Percentiles rank a stretch among this genome's conserved stretches.
These are phyloP conservation scores for Balanococcus diminutus DNA, from an alignment of 2,888 invertebrate genomes.

Conservation along the genomic window DNA sequence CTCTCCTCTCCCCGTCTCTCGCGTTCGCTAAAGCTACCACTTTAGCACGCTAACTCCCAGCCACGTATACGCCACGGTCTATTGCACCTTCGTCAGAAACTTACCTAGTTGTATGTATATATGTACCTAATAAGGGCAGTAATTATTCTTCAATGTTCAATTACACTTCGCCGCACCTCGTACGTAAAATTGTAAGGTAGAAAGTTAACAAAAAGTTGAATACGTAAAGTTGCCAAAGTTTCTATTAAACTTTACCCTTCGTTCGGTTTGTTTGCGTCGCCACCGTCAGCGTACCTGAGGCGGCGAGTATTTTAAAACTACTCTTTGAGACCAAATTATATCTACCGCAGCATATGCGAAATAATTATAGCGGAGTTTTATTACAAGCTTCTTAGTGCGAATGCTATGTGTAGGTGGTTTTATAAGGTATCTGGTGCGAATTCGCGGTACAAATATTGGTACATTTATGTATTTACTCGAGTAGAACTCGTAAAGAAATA, in stretches of 20 bases:
- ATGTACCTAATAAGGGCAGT: background rate
- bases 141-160: slow-evolving; percentile 29
- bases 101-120: background rate
- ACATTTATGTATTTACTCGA: too few relatives aligned
- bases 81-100: background rate
- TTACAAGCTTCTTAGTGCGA: background rate
- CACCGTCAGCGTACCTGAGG: background rate
- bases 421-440: background rate
- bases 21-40: too few relatives aligned
- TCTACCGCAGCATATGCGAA: slow-evolving; percentile 5
- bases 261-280: background rate
- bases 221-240: slow-evolving; percentile 12
- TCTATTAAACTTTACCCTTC: slow-evolving; percentile 8
- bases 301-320: background rate
- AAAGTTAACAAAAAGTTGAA: slow-evolving; percentile 25
- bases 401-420: background rate
- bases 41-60: background rate
- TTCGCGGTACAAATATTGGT: background rate
- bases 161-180: background rate
- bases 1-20: background rate
- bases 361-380: background rate
- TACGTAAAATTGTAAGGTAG: background rate
- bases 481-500: too few relatives aligned
- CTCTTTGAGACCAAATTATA: background rate
- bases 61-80: background rate